Conservation (phyloP, 2,797 vertebrate genomes). For the Gymnodraco acuticeps region DNA sequence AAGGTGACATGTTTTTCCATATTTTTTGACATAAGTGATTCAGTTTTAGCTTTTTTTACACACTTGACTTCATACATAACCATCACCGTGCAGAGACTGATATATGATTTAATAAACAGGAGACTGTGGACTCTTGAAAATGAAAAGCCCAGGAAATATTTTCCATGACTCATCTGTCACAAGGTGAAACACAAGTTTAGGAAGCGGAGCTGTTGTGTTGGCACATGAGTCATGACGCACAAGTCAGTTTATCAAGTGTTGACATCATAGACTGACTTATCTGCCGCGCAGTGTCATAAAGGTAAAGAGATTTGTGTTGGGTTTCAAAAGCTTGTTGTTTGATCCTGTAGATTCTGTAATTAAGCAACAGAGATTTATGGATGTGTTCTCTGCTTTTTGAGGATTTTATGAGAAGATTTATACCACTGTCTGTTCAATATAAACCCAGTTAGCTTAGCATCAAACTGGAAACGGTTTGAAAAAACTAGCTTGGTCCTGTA, state of each 20-base stretch:
- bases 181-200: constrained; percentile 40
- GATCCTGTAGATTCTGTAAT: constrained; percentile 15
- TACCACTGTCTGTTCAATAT: neutral
- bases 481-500: too few species aligned
- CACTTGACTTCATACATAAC: constrained; percentile 13
- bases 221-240: constrained; percentile 35
- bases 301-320: constrained; percentile 1
- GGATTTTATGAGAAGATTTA: neutral
- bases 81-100: neutral
- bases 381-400: neutral
- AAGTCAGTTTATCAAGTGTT: constrained; percentile 23
- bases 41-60: neutral
- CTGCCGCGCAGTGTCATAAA: constrained; percentile 3
- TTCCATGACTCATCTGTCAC: constrained; percentile 55
- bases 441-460: constrained; percentile 6
- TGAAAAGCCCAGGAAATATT: constrained; percentile 27
- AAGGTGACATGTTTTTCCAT: constrained; percentile 12
- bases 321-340: constrained; percentile 23
- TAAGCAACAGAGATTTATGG: neutral
- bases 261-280: constrained; percentile 26
- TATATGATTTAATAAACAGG: constrained; percentile 7
- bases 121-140: neutral
- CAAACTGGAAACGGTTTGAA: too few species aligned
- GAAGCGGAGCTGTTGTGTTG: constrained; percentile 27
- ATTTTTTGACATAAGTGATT: constrained; percentile 22